phyloP scores from a whole-genome alignment of 1,140 invertebrate species.

The Heliothis virescens region DNA sequence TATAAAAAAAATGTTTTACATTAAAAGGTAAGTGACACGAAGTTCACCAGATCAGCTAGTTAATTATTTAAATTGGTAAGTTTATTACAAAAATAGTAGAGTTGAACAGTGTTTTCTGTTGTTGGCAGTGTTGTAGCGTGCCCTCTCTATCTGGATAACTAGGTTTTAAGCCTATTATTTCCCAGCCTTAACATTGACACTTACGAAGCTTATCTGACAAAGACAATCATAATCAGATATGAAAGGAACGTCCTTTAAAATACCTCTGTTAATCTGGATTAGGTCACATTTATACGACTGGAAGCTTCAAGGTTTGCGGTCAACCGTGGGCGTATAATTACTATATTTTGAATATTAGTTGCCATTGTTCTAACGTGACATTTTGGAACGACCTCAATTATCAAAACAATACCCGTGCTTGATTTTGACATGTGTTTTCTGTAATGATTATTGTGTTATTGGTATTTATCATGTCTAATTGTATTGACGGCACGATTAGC shows the following conservation, averaged over 20 bases:
- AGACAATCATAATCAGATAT: slow-evolving; percentile 7
- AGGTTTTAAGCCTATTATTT: too few species aligned
- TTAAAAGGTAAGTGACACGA: too few species aligned
- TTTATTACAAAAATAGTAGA: too few species aligned
- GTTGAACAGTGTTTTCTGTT: too few species aligned
- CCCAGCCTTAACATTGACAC: neutral
- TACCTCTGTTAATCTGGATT: slow-evolving; percentile 31
- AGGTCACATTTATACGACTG: slow-evolving; percentile 44
- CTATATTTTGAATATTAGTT: slow-evolving; percentile 40
- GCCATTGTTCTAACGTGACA: slow-evolving; percentile 43
- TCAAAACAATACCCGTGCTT: slow-evolving; percentile 32
- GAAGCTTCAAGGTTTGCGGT: slow-evolving; percentile 45
- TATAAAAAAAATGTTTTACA: too few species aligned
- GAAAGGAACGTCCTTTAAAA: slow-evolving; percentile 19
- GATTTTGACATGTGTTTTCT: slow-evolving; percentile 42
- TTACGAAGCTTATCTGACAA: neutral
- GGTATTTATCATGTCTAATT: slow-evolving; percentile 1
- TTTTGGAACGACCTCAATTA: slow-evolving; percentile 47
- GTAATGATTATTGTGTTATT: neutral
- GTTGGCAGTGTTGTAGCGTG: too few species aligned
- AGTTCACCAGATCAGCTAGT: too few species aligned
- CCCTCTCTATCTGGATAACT: too few species aligned
- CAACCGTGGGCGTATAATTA: slow-evolving; percentile 46
- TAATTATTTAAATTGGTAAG: too few species aligned
- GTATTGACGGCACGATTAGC: neutral